phyloP scores from a whole-genome alignment of 2,113 vertebrate species.

The Chamaetylas fuelleborni region DNA sequence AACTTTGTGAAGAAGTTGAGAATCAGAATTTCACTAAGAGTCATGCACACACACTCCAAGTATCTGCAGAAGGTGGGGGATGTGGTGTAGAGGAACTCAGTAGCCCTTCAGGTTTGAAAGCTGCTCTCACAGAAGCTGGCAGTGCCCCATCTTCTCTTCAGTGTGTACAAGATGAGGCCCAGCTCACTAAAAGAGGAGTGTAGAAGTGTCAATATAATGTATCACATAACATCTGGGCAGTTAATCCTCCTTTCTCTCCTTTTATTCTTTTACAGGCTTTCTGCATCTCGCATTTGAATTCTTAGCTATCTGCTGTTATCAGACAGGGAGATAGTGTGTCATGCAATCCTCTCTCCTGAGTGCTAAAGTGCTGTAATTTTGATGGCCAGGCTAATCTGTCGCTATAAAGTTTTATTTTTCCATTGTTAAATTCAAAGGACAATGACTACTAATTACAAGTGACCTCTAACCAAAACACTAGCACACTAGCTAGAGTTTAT shows the following conservation, averaged over 20 bases:
- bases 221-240: background rate
- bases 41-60: accelerated
- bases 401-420: conserved; percentile 31
- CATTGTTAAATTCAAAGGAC: conserved; percentile 46
- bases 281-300: background rate
- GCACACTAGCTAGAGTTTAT: conserved; percentile 13
- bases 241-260: conserved; percentile 30
- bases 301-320: conserved; percentile 40
- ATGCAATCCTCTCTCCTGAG: conserved; percentile 34
- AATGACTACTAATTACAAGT: conserved; percentile 47
- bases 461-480: conserved; percentile 40
- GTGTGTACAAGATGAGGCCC: background rate
- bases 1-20: background rate
- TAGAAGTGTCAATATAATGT: background rate
- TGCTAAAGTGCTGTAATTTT: conserved; percentile 55
- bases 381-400: conserved; percentile 43
- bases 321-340: background rate
- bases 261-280: conserved; percentile 39
- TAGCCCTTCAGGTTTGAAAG: background rate
- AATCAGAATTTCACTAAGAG: background rate
- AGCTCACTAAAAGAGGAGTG: background rate
- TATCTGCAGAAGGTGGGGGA: background rate
- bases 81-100: background rate
- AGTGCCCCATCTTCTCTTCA: background rate
- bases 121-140: background rate